Evolutionary conservation across 1,140 invertebrate species (phyloP).

Genomic region (Atopsyche davidsoni): DNA sequence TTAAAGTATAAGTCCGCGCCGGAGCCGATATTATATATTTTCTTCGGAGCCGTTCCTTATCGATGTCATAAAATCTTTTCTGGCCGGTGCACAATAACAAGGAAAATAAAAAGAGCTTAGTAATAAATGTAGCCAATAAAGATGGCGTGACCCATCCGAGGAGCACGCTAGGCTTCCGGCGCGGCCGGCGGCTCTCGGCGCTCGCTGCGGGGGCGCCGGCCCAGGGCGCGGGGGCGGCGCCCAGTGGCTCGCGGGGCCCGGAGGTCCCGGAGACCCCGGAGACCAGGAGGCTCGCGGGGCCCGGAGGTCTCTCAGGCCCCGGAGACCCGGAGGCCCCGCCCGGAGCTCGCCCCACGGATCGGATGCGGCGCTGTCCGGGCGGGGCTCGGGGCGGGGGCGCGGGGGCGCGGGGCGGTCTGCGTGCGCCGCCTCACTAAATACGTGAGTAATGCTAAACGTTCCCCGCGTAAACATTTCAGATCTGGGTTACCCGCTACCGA

Average conservation of each 20-base stretch:
- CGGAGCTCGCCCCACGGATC: too few species aligned
- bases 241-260: too few species aligned
- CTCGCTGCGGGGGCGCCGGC: too few species aligned
- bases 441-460: slow-evolving; percentile 28
- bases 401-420: slow-evolving; percentile 6
- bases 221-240: too few species aligned
- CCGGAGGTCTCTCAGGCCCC: too few species aligned
- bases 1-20: slow-evolving; percentile 30
- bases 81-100: slow-evolving; percentile 31
- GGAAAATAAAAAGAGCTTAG: slow-evolving; percentile 30
- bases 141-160: slow-evolving; percentile 31
- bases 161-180: slow-evolving; percentile 27
- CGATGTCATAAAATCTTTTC: slow-evolving; percentile 32
- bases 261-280: too few species aligned
- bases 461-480: slow-evolving; percentile 23
- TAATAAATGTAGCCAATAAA: slow-evolving; percentile 32
- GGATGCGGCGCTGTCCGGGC: too few species aligned
- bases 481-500: slow-evolving; percentile 19
- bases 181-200: slow-evolving; percentile 13
- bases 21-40: slow-evolving; percentile 30
- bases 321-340: too few species aligned
- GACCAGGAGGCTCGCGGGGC: too few species aligned
- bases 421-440: slow-evolving; percentile 29
- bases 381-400: too few species aligned
- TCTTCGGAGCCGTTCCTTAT: slow-evolving; percentile 20